Conservation (phyloP, 2,113 vertebrate genomes). For the Mohoua ochrocephala region DNA sequence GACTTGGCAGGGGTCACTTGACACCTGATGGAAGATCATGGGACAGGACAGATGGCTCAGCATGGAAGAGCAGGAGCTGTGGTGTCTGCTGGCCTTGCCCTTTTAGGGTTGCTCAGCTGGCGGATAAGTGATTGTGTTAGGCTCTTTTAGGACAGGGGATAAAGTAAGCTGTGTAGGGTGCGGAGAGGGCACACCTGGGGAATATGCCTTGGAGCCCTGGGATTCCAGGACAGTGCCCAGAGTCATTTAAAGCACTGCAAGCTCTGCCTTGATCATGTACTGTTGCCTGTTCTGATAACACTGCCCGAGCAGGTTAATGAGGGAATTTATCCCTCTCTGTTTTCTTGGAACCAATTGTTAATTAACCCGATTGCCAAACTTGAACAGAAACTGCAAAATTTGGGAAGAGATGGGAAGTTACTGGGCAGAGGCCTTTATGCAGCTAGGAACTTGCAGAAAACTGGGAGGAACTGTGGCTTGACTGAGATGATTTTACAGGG, state of each 20-base stretch:
- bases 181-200: background rate
- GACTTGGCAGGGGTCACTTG: background rate
- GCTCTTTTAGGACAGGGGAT: background rate
- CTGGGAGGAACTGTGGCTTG: background rate
- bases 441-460: background rate
- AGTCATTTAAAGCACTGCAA: background rate
- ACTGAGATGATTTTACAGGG: background rate
- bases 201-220: background rate
- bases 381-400: background rate
- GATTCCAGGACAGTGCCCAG: background rate
- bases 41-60: background rate
- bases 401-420: background rate
- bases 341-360: background rate
- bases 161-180: background rate
- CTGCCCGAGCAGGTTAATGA: background rate
- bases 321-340: background rate
- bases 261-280: fast-evolving
- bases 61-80: background rate
- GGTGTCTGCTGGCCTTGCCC: background rate
- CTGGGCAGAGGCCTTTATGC: fast-evolving
- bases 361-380: background rate
- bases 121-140: background rate
- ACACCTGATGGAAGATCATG: background rate
- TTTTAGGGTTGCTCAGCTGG: background rate
- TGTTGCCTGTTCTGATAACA: background rate